Evolutionary conservation across 2,888 invertebrate genomes (phyloP).

Genomic region (Bugulina stolonifera): DNA sequence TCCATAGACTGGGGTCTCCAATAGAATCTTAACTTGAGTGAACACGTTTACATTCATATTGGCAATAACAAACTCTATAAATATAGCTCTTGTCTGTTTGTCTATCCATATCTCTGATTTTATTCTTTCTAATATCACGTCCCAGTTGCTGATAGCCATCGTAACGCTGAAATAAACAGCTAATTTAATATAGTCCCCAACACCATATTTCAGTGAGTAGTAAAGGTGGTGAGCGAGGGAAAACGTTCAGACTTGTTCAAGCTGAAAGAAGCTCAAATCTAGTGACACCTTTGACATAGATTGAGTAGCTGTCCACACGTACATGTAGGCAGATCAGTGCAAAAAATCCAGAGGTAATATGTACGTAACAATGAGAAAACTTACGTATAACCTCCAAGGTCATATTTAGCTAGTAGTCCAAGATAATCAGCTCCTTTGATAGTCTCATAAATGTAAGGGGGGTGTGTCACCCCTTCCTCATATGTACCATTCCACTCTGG

Average conservation of each 20-base stretch:
- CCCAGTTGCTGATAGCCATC: neutral
- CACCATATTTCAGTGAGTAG: too few relatives aligned
- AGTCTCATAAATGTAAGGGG: neutral
- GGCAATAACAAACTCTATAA: conserved; percentile 2
- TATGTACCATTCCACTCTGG: conserved; percentile 15
- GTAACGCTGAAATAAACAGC: neutral
- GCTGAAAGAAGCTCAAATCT: too few relatives aligned
- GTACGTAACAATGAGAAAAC: too few relatives aligned
- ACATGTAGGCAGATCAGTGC: too few relatives aligned
- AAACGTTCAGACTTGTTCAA: too few relatives aligned
- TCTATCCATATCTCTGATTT: conserved; percentile 1
- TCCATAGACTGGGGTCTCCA: neutral
- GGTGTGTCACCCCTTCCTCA: neutral
- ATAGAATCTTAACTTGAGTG: conserved; percentile 13
- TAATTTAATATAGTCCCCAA: too few relatives aligned
- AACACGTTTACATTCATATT: neutral
- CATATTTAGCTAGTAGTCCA: neutral
- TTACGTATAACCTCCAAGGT: neutral
- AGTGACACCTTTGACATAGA: too few relatives aligned
- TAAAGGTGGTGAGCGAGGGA: too few relatives aligned
- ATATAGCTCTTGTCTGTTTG: neutral
- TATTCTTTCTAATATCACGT: neutral
- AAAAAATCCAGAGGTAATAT: too few relatives aligned
- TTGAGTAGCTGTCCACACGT: too few relatives aligned
- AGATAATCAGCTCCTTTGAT: neutral